Evolutionary conservation across 1,140 invertebrate genomes (phyloP).

Genomic region (Drosophila littoralis): DNA sequence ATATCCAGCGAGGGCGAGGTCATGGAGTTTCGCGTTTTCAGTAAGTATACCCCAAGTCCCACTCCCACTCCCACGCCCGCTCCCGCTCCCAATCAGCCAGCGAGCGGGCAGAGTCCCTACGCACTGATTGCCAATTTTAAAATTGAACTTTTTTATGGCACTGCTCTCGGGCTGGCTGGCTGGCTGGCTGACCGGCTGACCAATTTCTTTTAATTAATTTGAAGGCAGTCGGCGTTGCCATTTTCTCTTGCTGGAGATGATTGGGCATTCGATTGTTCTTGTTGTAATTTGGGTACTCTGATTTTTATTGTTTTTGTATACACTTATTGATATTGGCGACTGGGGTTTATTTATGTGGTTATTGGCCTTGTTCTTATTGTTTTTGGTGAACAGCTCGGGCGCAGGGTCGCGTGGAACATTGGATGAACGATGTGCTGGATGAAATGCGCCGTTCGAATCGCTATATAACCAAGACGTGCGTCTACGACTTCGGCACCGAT

Average conservation of each 20-base stretch:
- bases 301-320: slow-evolving; percentile 78
- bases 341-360: slow-evolving; percentile 82
- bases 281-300: slow-evolving; percentile 52
- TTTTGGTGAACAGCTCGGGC: slow-evolving; percentile 83
- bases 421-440: slow-evolving; percentile 93
- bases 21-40: slow-evolving; percentile 90
- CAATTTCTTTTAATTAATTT: slow-evolving; percentile 84
- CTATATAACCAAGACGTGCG: slow-evolving; percentile 94
- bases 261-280: slow-evolving; percentile 55
- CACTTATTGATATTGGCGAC: slow-evolving; percentile 82
- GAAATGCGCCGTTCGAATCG: slow-evolving; percentile 94
- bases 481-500: slow-evolving; percentile 92
- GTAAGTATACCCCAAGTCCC: slow-evolving; percentile 62
- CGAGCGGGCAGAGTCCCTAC: slow-evolving; percentile 41
- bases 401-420: slow-evolving; percentile 92
- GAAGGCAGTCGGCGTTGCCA: slow-evolving; percentile 62
- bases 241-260: slow-evolving; percentile 60
- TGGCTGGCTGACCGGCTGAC: slow-evolving; percentile 37
- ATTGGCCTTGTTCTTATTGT: slow-evolving; percentile 59
- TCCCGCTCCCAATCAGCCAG: background rate
- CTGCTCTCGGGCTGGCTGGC: slow-evolving; percentile 54
- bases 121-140: slow-evolving; percentile 83
- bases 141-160: slow-evolving; percentile 82
- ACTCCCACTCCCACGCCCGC: slow-evolving; percentile 10
- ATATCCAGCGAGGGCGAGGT: slow-evolving; percentile 94